Base-by-base conservation (phyloP, 2,797 vertebrate genomes). In the Malacoraja senta region DNA sequence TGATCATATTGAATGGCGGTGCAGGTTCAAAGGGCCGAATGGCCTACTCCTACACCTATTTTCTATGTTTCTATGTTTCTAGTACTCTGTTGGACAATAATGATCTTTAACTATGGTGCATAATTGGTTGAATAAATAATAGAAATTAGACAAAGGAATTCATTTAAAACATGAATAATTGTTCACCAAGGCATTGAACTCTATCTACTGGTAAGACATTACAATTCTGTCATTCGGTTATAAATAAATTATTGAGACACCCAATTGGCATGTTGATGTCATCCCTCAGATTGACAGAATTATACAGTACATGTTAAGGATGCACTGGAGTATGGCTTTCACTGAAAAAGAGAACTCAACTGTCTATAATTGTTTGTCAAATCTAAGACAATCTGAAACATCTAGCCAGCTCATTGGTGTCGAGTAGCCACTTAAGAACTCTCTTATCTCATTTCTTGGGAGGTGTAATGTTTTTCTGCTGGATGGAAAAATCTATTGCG, bases 221-320 rank as follows among this genome's bases (percentile, higher is more conserved):
- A 74, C 90, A 92, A 53, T 92, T 94, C 95, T 96, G 94, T 95
- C 95, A 93, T 94, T 94, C 94, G 90, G 93, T 92, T 94, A 10
- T 96, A 94, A 96, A 96, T 96, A 96, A 95, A 94, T 95, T 94
- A 96, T 94, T 90, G 93, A 93, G 94, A 83, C n/a, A 94, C 93
- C 93, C 94, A 95, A 95, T 95, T 95, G 95, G 93, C 94, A 93
- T 91, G 94, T 94, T 95, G 93, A 44, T 94, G 93, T 94, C 95
- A 94, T 95, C 94, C 90, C 68, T 93, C 61, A 93, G 94, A 95
- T 92, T 95, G 95, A 95, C 94, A 95, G 94, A 76, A 93, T 95
- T 13, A 93, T 93, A 94, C 94, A 95, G 44, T 53, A 53, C 44
- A 53, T 95, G 95, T 93, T 93, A 93, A 32, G 83, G 68, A 94